Evolutionary conservation across 1,140 invertebrate genomes (phyloP).

Genomic region (Nasonia longicornis): DNA sequence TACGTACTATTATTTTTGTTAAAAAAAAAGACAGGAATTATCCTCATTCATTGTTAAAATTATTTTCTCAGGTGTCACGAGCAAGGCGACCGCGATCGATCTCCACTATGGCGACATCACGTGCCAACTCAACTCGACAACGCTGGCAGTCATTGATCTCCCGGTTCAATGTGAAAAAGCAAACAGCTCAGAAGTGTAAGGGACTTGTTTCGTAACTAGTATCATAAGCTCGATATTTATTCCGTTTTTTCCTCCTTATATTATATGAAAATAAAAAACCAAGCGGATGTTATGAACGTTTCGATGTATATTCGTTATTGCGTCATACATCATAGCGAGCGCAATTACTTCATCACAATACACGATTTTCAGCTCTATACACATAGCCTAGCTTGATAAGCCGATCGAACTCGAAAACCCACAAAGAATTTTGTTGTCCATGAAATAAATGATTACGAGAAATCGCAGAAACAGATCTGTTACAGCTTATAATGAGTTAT

Average conservation of each 20-base stretch:
- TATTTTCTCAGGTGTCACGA: constrained; percentile 75
- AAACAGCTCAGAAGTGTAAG: constrained; percentile 74
- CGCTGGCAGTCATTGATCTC: constrained; percentile 71
- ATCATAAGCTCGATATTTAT: too few species aligned
- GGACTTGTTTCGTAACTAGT: constrained; percentile 40
- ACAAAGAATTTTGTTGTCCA: neutral
- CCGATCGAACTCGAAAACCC: too few species aligned
- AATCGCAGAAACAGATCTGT: neutral
- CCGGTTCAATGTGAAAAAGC: constrained; percentile 76
- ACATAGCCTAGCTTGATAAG: too few species aligned
- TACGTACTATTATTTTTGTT: neutral
- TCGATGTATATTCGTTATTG: too few species aligned
- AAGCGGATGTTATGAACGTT: neutral
- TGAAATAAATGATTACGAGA: neutral
- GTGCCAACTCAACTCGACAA: constrained; percentile 82
- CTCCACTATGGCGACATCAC: constrained; percentile 90
- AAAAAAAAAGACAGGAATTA: constrained; percentile 11
- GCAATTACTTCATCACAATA: too few species aligned
- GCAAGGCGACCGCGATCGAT: constrained; percentile 84
- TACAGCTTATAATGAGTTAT: neutral
- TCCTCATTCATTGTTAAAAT: constrained; percentile 24
- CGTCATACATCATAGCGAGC: too few species aligned
- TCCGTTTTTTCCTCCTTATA: neutral
- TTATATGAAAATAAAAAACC: neutral
- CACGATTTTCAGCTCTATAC: too few species aligned